Evolutionary conservation across 2,888 invertebrate genomes (phyloP).

Genomic region (Caenorhabditis panamensis): DNA sequence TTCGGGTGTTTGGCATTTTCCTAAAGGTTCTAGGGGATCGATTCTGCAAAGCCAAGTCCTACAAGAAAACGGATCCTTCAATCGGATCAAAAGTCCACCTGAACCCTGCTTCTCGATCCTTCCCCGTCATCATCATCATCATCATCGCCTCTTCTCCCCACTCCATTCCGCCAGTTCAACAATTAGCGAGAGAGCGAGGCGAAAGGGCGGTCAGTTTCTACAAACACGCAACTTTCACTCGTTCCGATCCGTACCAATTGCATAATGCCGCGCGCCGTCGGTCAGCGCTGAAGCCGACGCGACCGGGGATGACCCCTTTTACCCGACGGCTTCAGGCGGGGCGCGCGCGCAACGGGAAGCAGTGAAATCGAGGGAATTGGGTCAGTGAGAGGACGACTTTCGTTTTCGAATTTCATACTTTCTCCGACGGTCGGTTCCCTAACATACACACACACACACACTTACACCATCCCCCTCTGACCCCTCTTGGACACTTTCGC

Average conservation of each 20-base stretch:
- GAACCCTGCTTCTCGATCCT: constrained; percentile 28
- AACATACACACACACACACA: constrained; percentile 40
- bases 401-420: constrained; percentile 60
- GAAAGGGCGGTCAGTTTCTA: constrained; percentile 34
- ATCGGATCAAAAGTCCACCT: constrained; percentile 16
- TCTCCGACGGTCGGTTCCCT: constrained; percentile 25
- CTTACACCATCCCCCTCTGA: constrained; percentile 16
- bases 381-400: constrained; percentile 63
- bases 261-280: constrained; percentile 49
- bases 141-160: constrained; percentile 33
- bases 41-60: no score
- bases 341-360: constrained; percentile 58
- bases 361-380: constrained; percentile 72
- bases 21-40: no score
- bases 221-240: constrained; percentile 57
- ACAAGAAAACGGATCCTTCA: no score
- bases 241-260: constrained; percentile 58
- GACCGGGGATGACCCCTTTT: constrained; percentile 57
- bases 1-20: no score
- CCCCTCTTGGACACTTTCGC: constrained; percentile 9
- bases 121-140: constrained; percentile 19
- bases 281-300: not conserved
- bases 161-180: constrained; percentile 19
- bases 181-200: constrained; percentile 40
- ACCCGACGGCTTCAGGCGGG: constrained; percentile 21